A percentile compares a stretch with the other conserved stretches of the same genome.
Conservation (phyloP, 2,113 vertebrate genomes). For the Poicephalus gulielmi region DNA sequence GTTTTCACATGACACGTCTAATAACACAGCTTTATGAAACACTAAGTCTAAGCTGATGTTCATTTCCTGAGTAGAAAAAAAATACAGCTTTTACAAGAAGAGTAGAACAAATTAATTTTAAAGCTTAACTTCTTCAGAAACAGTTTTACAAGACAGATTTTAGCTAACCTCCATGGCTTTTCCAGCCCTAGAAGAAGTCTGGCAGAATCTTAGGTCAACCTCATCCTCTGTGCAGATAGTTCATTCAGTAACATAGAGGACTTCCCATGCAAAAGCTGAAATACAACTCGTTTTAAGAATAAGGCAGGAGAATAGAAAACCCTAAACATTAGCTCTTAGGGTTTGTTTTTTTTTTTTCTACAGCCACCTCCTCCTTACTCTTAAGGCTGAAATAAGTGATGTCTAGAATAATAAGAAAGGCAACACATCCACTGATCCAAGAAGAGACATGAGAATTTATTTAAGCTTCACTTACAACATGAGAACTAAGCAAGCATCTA, state of each 20-base stretch:
- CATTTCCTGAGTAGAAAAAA: not conserved
- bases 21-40: conserved; percentile 18
- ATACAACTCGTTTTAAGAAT: not conserved
- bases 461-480: not conserved
- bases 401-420: not conserved
- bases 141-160: not conserved
- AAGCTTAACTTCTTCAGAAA: not conserved
- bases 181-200: not conserved
- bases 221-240: not conserved
- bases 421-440: not conserved
- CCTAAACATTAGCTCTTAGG: not conserved
- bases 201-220: not conserved
- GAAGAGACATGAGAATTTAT: not conserved
- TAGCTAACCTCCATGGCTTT: not conserved
- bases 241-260: not conserved
- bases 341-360: not conserved
- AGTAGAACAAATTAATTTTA: not conserved
- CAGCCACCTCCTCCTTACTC: not conserved
- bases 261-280: not conserved
- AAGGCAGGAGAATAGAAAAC: not conserved
- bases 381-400: not conserved
- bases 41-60: not conserved
- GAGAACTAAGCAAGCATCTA: not conserved
- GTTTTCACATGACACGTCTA: not conserved
- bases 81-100: not conserved